Conservation (phyloP, 2,113 vertebrate genomes). For the Calyptommatus sinebrachiatus region DNA sequence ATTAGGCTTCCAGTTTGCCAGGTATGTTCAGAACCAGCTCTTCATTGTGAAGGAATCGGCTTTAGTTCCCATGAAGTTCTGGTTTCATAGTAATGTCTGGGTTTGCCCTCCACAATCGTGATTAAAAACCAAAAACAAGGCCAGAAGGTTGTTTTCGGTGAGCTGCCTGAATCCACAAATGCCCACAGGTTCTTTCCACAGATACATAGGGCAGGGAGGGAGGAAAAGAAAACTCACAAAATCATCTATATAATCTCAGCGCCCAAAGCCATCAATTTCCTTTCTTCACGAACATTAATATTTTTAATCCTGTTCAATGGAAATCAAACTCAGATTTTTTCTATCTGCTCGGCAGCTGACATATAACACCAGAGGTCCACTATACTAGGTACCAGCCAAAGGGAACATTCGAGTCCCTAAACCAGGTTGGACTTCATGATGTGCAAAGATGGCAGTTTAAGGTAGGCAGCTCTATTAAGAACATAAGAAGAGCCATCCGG, state of each 20-base stretch:
- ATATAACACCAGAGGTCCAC: background rate
- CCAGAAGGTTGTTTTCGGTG: conserved; percentile 18
- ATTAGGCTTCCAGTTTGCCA: background rate
- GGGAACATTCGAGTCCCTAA: background rate
- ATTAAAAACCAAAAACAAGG: conserved; percentile 6
- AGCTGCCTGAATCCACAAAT: conserved; percentile 25
- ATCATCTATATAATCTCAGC: background rate
- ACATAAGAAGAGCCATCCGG: no score
- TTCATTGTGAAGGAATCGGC: background rate
- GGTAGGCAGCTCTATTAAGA: background rate
- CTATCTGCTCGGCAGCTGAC: background rate
- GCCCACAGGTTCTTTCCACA: conserved; percentile 1
- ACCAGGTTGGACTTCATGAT: background rate
- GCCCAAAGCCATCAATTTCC: no score
- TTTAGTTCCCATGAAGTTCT: no score
- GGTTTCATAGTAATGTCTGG: no score
- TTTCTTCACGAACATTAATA: background rate
- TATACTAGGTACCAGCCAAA: background rate
- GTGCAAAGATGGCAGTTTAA: background rate
- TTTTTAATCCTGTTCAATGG: background rate
- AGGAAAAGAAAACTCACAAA: no score
- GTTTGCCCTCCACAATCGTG: background rate
- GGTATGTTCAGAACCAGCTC: background rate
- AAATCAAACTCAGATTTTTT: no score
- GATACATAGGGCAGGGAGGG: background rate